phyloP scores from a whole-genome alignment of 1,140 invertebrate species.

The Drosophila kanapiae region DNA sequence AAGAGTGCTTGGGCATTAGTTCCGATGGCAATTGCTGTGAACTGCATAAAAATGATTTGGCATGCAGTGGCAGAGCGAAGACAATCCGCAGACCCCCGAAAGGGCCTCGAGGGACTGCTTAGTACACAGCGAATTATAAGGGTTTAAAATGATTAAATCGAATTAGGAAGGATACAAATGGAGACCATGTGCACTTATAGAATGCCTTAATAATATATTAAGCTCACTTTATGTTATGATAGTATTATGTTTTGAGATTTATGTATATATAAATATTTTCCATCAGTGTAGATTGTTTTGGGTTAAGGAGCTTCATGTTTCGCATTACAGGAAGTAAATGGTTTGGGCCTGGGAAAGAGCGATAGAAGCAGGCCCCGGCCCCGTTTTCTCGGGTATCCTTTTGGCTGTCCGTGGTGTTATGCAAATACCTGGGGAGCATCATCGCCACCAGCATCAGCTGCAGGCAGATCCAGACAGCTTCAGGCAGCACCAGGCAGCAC shows the following conservation, averaged over 20 bases:
- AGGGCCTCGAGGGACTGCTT: slow-evolving; percentile 18
- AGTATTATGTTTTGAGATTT: no score
- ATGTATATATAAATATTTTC: no score
- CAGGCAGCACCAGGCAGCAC: not conserved
- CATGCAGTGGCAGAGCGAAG: slow-evolving; percentile 72
- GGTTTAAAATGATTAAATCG: not conserved
- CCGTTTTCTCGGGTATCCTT: slow-evolving; percentile 47
- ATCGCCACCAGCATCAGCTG: slow-evolving; percentile 42
- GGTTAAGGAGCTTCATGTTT: slow-evolving; percentile 1
- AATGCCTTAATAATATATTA: no score
- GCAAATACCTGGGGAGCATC: slow-evolving; percentile 73
- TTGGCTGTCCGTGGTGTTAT: slow-evolving; percentile 64
- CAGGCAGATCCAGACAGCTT: slow-evolving; percentile 1
- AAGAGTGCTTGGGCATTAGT: slow-evolving; percentile 61
- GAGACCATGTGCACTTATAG: no score
- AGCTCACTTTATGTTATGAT: no score
- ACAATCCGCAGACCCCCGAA: slow-evolving; percentile 20
- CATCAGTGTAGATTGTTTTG: slow-evolving; percentile 12
- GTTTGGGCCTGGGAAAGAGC: slow-evolving; percentile 63
- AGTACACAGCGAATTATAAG: slow-evolving; percentile 17
- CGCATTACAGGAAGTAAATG: slow-evolving; percentile 43
- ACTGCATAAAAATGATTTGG: slow-evolving; percentile 78
- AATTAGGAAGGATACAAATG: no score
- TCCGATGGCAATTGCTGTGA: slow-evolving; percentile 73
- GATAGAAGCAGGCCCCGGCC: slow-evolving; percentile 20